Evolutionary conservation across 2,113 vertebrate genomes (phyloP).

Genomic region (Tautogolabrus adspersus): DNA sequence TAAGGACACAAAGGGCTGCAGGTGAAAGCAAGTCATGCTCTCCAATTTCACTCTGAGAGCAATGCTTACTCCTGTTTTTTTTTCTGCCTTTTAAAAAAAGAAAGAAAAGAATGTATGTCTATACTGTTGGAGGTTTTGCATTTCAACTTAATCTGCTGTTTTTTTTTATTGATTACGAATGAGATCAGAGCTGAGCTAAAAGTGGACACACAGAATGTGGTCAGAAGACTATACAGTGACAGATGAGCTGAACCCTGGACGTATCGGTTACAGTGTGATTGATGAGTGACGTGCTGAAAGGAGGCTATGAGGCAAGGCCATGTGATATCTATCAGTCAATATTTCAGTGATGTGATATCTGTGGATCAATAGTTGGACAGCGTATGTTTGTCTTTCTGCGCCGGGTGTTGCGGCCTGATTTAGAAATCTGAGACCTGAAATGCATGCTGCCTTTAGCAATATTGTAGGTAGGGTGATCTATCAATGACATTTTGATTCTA

Average conservation of each 20-base stretch:
- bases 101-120: slow-evolving; percentile 39
- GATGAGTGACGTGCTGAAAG: slow-evolving; percentile 48
- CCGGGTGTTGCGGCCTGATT: slow-evolving; percentile 35
- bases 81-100: slow-evolving; percentile 16
- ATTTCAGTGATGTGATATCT: slow-evolving; percentile 64
- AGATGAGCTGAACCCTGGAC: slow-evolving; percentile 47
- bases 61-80: neutral
- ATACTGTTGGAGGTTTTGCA: slow-evolving; percentile 45
- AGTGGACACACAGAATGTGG: slow-evolving; percentile 55
- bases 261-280: slow-evolving; percentile 61
- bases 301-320: slow-evolving; percentile 57
- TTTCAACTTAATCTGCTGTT: slow-evolving; percentile 21
- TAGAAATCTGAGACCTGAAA: slow-evolving; percentile 54
- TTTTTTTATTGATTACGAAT: slow-evolving; percentile 38
- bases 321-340: slow-evolving; percentile 65
- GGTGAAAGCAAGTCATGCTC: slow-evolving; percentile 31
- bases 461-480: slow-evolving; percentile 41
- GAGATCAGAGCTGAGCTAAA: slow-evolving; percentile 40
- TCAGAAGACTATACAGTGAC: slow-evolving; percentile 47
- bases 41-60: slow-evolving; percentile 9
- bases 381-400: slow-evolving; percentile 40
- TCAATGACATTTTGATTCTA: slow-evolving; percentile 50
- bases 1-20: slow-evolving; percentile 11
- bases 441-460: slow-evolving; percentile 39
- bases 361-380: slow-evolving; percentile 65